These are phyloP conservation scores for Zaprionus ghesquierei DNA, from an alignment of 1,140 invertebrate species.

Conservation along the genomic window DNA sequence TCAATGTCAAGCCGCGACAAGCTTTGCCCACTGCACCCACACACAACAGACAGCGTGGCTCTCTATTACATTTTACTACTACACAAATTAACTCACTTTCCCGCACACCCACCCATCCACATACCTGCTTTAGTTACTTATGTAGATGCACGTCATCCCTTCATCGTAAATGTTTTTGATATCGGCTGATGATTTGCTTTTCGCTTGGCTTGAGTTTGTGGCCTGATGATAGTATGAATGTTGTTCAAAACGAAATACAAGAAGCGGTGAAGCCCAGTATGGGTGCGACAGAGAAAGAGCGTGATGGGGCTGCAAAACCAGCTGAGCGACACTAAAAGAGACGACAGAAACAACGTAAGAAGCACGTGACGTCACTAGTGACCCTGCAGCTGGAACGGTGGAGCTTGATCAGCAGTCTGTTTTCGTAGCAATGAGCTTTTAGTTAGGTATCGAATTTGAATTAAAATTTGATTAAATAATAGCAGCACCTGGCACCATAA, in stretches of 20 bases:
- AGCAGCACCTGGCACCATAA: background rate
- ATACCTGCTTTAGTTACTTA: slow-evolving; percentile 17
- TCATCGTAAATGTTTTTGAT: slow-evolving; percentile 27
- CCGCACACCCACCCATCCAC: background rate
- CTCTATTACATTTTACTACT: slow-evolving; percentile 30
- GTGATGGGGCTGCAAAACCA: slow-evolving; percentile 37
- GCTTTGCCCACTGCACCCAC: slow-evolving; percentile 25
- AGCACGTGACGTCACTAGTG: slow-evolving; percentile 34
- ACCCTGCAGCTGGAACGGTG: slow-evolving; percentile 15
- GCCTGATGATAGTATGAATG: slow-evolving; percentile 35
- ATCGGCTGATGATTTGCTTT: slow-evolving; percentile 34
- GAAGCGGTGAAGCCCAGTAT: slow-evolving; percentile 21
- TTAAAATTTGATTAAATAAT: background rate
- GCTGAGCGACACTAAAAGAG: slow-evolving; percentile 38
- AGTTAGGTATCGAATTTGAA: background rate
- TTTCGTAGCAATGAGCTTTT: slow-evolving; percentile 31
- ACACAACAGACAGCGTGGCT: slow-evolving; percentile 37
- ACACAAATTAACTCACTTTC: background rate
- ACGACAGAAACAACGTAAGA: slow-evolving; percentile 2
- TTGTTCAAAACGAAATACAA: slow-evolving; percentile 39
- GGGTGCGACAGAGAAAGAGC: slow-evolving; percentile 11
- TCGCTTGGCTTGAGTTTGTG: slow-evolving; percentile 31
- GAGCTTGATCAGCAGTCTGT: slow-evolving; percentile 23
- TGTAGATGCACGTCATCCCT: slow-evolving; percentile 24
- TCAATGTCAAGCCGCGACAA: slow-evolving; percentile 53